phyloP scores from a whole-genome alignment of 2,113 vertebrate species.

The Caretta caretta region DNA sequence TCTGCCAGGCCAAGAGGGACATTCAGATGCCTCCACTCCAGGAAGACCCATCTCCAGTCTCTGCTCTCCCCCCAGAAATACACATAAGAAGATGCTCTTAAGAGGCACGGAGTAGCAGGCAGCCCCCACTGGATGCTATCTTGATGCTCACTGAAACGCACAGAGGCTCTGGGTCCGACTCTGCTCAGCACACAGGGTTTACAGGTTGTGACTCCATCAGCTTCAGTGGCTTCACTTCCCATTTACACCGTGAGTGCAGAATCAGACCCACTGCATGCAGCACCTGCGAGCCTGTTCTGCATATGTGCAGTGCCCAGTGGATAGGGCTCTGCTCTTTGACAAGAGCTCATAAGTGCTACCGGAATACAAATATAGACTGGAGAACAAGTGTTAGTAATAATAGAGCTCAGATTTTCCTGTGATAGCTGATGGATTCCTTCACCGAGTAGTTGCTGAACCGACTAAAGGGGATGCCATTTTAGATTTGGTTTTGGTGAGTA shows the following conservation, averaged over 20 bases:
- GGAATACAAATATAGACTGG: neutral
- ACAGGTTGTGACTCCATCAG: neutral
- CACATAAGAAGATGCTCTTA: neutral
- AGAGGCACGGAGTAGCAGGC: neutral
- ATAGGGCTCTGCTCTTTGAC: neutral
- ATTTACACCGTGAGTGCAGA: neutral
- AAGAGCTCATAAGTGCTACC: neutral
- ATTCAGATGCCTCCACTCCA: neutral
- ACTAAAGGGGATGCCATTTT: too few relatives aligned
- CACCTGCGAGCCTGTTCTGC: neutral
- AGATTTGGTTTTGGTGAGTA: too few relatives aligned
- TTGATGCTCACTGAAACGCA: too few relatives aligned
- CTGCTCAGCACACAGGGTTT: neutral
- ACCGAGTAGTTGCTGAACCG: too few relatives aligned
- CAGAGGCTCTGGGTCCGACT: neutral
- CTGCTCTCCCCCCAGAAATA: fast-evolving
- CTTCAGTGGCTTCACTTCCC: neutral
- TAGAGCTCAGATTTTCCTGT: too few relatives aligned
- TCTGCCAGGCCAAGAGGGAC: neutral
- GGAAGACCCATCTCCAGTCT: fast-evolving
- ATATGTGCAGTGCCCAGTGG: neutral
- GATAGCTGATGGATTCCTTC: too few relatives aligned
- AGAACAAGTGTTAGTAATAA: too few relatives aligned
- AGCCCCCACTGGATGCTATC: neutral
- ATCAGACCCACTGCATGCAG: neutral